Base-by-base conservation (phyloP, 2,113 vertebrate species). In the Eublepharis macularius region DNA sequence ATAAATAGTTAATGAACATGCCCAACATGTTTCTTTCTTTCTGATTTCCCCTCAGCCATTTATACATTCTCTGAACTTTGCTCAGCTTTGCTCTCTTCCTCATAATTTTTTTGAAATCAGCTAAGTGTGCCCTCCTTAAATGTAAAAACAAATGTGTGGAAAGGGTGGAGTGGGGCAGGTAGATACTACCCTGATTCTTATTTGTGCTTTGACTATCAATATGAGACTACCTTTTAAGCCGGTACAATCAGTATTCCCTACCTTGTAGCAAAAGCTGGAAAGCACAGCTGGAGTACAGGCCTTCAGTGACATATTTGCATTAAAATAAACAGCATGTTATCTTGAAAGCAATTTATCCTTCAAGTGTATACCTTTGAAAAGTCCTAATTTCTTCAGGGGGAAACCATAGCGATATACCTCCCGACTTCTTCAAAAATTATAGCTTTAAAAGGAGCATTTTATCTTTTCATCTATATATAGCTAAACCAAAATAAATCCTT, bases 1-100 rank as follows among this genome's bases (percentile, higher is more conserved):
- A 90, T 87, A 91, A 88, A 89, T 89, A 57, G 87, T 29, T 51
- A 87, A 83, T 88, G 86, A 91, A 87, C 82, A 80, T 89, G 87
- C 87, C 80, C 89, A 82, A 77, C 76, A 29, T 82, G 74, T 87
- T 91, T 87, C 86, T 91, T 82, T 63, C 60, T 63, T 10, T 63
- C n/a, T n/a, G n/a, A n/a, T 26, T 63, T 63, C 21, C 60, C 57
- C 60, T 9, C 60, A 63, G 60, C 29, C 60, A 63, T 29, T 63
- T 63, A 29, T 29, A 63, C 60, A 63, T 63, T 63, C 60, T 63
- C 60, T 63, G 60, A 63, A 63, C 60, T 29, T 63, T 63, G 60
- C 60, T 69, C 49, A 88, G 77, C 0, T 14, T 93, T 84, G 78
- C 84, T 86, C 4, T 11, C 82, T 90, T 92, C 86, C 84, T 83